Percentiles rank a stretch among this genome's conserved stretches.
Evolutionary conservation across 2,113 vertebrate species (phyloP).

Genomic region (Atrichornis clamosus): DNA sequence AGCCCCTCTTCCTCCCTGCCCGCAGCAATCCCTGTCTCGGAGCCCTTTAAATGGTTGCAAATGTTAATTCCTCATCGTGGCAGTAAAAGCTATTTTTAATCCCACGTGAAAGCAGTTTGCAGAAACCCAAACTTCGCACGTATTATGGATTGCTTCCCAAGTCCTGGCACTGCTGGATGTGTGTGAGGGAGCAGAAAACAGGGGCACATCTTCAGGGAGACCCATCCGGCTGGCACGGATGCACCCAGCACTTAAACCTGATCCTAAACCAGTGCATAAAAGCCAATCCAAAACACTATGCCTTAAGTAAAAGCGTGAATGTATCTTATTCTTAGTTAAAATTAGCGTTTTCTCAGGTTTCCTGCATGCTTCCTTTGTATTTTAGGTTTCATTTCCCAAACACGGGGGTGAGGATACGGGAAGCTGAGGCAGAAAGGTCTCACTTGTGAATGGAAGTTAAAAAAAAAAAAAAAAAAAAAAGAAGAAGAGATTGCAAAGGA

Average conservation of each 20-base stretch:
- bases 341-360: not conserved
- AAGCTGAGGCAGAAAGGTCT: not conserved
- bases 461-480: not conserved
- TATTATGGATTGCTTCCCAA: not conserved
- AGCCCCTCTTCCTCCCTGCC: not conserved
- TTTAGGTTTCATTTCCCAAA: not conserved
- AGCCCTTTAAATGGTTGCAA: not conserved
- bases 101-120: conserved; percentile 28
- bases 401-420: not conserved
- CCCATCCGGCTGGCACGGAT: rapidly evolving
- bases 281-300: not conserved
- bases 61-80: not conserved
- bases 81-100: conserved; percentile 42
- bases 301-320: not conserved
- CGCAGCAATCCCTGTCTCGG: not conserved
- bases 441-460: not conserved
- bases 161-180: rapidly evolving
- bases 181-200: not conserved
- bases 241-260: rapidly evolving
- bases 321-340: not conserved
- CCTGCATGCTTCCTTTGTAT: not conserved
- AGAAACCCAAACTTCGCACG: not conserved
- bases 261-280: not conserved
- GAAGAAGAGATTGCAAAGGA: not conserved
- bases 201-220: not conserved